Conservation (phyloP, 2,797 vertebrate species). For the Streptopelia turtur region DNA sequence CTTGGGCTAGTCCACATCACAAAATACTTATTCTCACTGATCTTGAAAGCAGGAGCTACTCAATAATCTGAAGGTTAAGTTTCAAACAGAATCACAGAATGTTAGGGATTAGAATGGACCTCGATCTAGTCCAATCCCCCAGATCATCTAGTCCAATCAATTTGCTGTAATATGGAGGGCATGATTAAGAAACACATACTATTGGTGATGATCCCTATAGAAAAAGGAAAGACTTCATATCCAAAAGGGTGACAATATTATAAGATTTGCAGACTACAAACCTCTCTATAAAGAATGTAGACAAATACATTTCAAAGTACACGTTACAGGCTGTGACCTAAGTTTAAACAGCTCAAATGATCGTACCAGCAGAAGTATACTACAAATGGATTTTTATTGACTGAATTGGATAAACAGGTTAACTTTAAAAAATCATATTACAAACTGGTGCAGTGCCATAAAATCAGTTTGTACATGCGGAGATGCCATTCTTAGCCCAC, state of each 20-base stretch:
- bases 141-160: not conserved
- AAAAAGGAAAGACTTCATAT: not conserved
- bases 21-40: not conserved
- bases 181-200: not conserved
- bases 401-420: slow-evolving; percentile 43
- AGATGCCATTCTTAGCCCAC: slow-evolving; percentile 52
- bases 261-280: not conserved
- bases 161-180: not conserved
- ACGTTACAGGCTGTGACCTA: rapidly evolving
- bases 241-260: rapidly evolving
- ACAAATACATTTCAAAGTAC: not conserved
- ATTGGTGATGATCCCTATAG: not conserved
- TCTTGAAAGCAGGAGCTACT: not conserved
- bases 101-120: too few relatives aligned
- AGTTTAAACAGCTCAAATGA: not conserved
- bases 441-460: slow-evolving; percentile 49
- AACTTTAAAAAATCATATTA: slow-evolving; percentile 53
- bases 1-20: not conserved
- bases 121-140: too few relatives aligned
- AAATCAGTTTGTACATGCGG: not conserved
- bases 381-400: slow-evolving; percentile 77
- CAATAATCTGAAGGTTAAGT: not conserved
- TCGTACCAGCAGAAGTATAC: slow-evolving; percentile 34
- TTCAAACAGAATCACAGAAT: not conserved
- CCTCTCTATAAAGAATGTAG: not conserved